Evolutionary conservation across 2,797 vertebrate species (phyloP).

Genomic region (Amphiprion clarkii): DNA sequence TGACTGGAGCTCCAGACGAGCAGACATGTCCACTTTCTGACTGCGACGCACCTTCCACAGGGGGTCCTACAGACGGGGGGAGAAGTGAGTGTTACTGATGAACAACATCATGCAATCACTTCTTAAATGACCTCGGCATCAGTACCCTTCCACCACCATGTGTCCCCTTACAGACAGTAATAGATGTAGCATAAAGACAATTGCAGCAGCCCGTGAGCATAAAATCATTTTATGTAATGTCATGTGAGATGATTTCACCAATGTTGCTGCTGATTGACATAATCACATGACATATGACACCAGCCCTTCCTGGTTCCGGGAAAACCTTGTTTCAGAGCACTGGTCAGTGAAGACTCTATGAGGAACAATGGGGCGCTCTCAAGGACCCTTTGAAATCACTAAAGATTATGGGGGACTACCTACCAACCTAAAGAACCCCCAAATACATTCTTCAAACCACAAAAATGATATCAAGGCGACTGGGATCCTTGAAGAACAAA

Average conservation of each 20-base stretch:
- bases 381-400: background rate
- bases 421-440: background rate
- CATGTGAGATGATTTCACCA: background rate
- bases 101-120: background rate
- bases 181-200: slow-evolving; percentile 6
- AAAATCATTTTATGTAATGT: background rate
- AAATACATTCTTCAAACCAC: background rate
- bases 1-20: slow-evolving; percentile 94
- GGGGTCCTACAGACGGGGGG: slow-evolving; percentile 86
- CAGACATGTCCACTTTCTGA: slow-evolving; percentile 98
- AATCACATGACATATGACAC: background rate
- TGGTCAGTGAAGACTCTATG: no score
- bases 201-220: slow-evolving; percentile 30
- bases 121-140: no score
- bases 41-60: slow-evolving; percentile 98
- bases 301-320: no score
- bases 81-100: background rate
- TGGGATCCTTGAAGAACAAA: background rate
- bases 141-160: no score
- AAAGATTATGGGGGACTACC: background rate
- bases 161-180: background rate
- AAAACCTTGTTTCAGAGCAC: no score
- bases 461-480: background rate
- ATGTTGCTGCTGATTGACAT: background rate
- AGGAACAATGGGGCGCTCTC: no score